Conservation (phyloP, 2,888 invertebrate species). For the Coelopa pilipes region DNA sequence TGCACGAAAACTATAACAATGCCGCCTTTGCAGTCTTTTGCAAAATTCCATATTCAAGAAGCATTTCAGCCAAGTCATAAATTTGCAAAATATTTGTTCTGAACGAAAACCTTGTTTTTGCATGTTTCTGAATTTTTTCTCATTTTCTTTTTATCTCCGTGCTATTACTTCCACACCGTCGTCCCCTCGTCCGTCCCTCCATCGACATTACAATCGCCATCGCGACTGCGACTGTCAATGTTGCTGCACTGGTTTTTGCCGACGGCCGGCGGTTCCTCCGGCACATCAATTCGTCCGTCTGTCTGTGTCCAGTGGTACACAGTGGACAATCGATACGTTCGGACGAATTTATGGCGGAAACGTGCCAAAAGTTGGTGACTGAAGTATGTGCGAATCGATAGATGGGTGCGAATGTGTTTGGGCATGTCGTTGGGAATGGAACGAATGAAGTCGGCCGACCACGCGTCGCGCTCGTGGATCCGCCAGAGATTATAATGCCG, state of each 20-base stretch:
- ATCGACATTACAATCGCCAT: constrained; percentile 12
- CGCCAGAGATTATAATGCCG: no score
- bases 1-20: not conserved
- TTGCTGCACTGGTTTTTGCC: constrained; percentile 26
- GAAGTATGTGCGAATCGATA: not conserved
- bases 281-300: constrained; percentile 3
- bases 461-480: no score
- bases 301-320: not conserved
- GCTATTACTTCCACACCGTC: no score
- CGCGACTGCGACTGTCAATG: constrained; percentile 24
- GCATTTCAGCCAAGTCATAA: constrained; percentile 41
- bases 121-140: not conserved
- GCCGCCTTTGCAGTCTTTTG: not conserved
- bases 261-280: not conserved
- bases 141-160: not conserved
- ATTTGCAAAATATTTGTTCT: constrained; percentile 35
- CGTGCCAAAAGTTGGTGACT: constrained; percentile 16
- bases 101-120: not conserved
- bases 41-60: constrained; percentile 32
- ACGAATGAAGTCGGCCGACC: not conserved
- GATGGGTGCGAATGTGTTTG: constrained; percentile 13
- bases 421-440: constrained; percentile 25
- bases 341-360: constrained; percentile 15
- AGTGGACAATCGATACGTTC: constrained; percentile 5
- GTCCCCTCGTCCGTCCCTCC: constrained; percentile 3